Conservation (phyloP, 2,888 invertebrate species). For the Xiphydria camelus region DNA sequence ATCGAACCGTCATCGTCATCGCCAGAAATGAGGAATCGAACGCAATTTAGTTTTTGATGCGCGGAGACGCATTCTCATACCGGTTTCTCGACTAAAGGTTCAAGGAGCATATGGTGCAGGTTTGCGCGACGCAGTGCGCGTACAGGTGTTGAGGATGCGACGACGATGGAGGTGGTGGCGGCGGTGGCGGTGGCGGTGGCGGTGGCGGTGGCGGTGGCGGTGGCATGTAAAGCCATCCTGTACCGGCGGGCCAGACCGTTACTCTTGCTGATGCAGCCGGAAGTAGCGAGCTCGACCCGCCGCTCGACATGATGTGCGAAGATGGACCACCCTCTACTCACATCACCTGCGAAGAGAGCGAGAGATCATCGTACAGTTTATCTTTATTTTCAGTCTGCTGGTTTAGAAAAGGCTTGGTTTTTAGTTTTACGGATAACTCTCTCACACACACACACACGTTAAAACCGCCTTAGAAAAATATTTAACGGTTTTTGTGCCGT, state of each 20-base stretch:
- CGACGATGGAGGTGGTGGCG: conserved; percentile 26
- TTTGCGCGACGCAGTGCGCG: conserved; percentile 50
- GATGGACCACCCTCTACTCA: conserved; percentile 61
- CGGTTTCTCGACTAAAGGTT: conserved; percentile 53
- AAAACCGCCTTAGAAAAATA: too few species aligned
- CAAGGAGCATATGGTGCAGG: conserved; percentile 54
- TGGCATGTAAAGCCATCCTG: conserved; percentile 49
- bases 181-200: conserved; percentile 27
- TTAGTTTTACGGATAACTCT: too few species aligned
- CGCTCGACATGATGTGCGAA: conserved; percentile 35
- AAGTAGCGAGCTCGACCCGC: conserved; percentile 33
- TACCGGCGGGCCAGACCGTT: conserved; percentile 43
- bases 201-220: conserved; percentile 29
- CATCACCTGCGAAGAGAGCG: conserved; percentile 57
- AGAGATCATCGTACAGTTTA: background rate
- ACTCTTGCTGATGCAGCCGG: conserved; percentile 22
- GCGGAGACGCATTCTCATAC: too few species aligned
- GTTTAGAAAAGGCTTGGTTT: too few species aligned
- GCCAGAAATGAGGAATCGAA: too few species aligned
- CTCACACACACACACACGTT: too few species aligned
- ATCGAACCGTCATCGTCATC: too few species aligned
- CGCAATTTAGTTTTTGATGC: too few species aligned
- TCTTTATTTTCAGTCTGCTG: too few species aligned
- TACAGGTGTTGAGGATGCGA: conserved; percentile 39
- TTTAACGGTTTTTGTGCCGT: too few species aligned